Conservation (phyloP, 2,113 vertebrate species). For the Dinomys branickii region DNA sequence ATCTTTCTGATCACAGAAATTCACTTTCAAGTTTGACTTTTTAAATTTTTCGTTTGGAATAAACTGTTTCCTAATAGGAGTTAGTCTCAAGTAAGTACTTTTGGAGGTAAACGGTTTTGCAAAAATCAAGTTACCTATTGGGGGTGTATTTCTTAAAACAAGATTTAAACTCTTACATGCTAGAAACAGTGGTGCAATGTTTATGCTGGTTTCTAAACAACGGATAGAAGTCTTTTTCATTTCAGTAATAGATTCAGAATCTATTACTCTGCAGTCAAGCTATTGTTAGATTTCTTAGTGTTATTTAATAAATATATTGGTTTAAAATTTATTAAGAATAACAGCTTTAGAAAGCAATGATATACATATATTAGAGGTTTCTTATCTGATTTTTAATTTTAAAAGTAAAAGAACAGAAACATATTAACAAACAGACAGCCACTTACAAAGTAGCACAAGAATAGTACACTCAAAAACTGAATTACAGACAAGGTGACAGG, state of each 20-base stretch:
- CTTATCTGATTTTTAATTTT: no score
- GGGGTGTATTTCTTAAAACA: neutral
- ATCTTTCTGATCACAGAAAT: constrained; percentile 62
- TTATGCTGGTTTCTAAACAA: neutral
- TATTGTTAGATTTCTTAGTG: neutral
- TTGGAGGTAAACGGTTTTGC: neutral
- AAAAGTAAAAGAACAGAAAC: no score
- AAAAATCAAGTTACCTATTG: neutral
- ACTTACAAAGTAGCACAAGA: no score
- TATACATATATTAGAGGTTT: neutral
- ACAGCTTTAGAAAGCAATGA: neutral
- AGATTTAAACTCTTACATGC: neutral
- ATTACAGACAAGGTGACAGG: no score
- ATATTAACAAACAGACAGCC: no score
- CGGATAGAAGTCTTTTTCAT: neutral
- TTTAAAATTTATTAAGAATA: constrained; percentile 7
- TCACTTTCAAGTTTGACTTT: neutral
- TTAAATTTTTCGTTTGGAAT: constrained; percentile 1
- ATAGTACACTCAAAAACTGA: no score
- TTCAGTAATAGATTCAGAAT: constrained; percentile 2
- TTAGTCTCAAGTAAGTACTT: neutral
- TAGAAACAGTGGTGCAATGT: neutral
- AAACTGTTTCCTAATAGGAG: neutral
- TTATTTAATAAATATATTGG: neutral
- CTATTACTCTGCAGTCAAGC: neutral